Percentiles rank a stretch among this genome's conserved stretches.
Evolutionary conservation across 2,797 vertebrate genomes (phyloP).

Genomic region (Bradypus variegatus): DNA sequence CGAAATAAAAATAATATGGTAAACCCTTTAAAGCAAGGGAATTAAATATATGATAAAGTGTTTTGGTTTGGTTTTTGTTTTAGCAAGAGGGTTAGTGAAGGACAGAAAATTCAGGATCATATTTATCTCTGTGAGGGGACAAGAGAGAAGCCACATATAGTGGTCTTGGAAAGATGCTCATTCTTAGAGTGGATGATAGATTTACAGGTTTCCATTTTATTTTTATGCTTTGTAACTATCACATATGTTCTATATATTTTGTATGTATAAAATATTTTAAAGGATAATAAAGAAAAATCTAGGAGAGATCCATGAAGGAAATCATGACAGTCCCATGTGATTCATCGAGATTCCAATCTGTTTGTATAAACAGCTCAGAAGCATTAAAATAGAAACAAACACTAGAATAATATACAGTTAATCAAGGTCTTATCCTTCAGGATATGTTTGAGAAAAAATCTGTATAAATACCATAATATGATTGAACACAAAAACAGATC

Average conservation of each 20-base stretch:
- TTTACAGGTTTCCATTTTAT: background rate
- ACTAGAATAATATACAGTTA: background rate
- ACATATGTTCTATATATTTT: background rate
- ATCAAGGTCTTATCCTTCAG: background rate
- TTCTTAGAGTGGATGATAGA: background rate
- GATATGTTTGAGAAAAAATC: background rate
- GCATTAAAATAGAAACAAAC: background rate
- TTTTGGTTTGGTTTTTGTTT: background rate
- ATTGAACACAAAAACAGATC: slow-evolving; percentile 22
- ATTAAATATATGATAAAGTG: background rate
- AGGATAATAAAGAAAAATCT: background rate
- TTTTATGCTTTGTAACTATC: background rate
- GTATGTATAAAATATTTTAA: background rate
- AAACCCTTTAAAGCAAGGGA: background rate
- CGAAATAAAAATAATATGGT: background rate
- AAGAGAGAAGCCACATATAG: background rate
- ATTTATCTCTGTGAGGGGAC: background rate
- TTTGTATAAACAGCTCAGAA: background rate
- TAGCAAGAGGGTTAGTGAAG: background rate
- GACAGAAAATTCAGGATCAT: background rate
- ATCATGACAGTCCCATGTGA: background rate
- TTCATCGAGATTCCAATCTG: background rate
- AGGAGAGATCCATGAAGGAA: background rate
- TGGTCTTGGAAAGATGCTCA: background rate
- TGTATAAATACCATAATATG: background rate